A percentile compares a stretch with the other conserved stretches of the same genome.
phyloP scores from a whole-genome alignment of 1,140 invertebrate species.

The Aphaenogaster floridana region DNA sequence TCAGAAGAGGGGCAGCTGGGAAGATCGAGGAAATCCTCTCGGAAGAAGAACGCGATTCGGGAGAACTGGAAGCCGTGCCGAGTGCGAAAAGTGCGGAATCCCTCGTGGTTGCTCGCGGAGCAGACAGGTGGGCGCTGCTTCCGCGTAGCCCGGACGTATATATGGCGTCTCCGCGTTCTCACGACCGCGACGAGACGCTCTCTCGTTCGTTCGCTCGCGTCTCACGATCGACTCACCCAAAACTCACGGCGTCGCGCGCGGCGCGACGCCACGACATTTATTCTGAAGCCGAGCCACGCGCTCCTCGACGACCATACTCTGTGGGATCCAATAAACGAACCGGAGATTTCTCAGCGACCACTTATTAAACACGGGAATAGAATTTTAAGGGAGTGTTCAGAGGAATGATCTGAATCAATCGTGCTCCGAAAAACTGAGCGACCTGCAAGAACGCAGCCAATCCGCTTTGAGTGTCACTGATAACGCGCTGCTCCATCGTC shows the following conservation, averaged over 20 bases:
- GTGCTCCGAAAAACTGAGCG: conserved; percentile 43
- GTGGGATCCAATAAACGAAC: conserved; percentile 74
- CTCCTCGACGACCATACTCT: conserved; percentile 74
- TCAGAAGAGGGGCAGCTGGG: conserved; percentile 29
- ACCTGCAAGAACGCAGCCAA: conserved; percentile 28
- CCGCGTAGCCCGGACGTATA: conserved; percentile 37
- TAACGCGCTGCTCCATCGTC: conserved; percentile 29
- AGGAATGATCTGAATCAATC: conserved; percentile 67
- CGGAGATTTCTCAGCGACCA: conserved; percentile 72
- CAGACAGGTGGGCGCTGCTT: conserved; percentile 48
- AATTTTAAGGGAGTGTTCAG: conserved; percentile 66
- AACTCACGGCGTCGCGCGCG: conserved; percentile 15
- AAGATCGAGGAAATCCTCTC: conserved; percentile 28
- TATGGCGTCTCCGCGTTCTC: conserved; percentile 30
- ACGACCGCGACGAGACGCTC: conserved; percentile 46
- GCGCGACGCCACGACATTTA: conserved; percentile 21
- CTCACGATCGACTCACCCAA: conserved; percentile 4
- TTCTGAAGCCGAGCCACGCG: conserved; percentile 59
- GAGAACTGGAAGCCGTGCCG: background rate
- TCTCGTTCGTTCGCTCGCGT: conserved; percentile 51
- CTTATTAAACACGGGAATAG: conserved; percentile 65
- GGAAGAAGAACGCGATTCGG: conserved; percentile 3
- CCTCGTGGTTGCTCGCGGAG: conserved; percentile 49
- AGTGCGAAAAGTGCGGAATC: conserved; percentile 41
- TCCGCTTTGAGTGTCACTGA: conserved; percentile 32